Conservation (phyloP, 2,888 invertebrate genomes). For the Hyposoter didymator region DNA sequence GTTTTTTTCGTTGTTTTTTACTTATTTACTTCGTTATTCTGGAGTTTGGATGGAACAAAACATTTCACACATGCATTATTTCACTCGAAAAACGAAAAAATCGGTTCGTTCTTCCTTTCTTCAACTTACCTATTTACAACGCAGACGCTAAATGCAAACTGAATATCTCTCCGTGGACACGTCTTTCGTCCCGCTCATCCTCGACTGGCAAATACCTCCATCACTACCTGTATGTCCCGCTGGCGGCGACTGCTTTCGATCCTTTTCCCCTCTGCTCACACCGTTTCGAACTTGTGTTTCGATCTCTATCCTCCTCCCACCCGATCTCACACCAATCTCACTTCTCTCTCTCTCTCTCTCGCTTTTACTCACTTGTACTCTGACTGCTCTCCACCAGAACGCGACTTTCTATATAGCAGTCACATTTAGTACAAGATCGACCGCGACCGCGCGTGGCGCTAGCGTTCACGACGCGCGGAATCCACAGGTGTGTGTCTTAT, state of each 20-base stretch:
- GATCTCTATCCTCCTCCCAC: background rate
- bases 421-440: conserved; percentile 1
- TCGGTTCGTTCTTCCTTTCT: background rate
- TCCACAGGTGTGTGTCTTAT: conserved; percentile 45
- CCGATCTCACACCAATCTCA: background rate
- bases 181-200: conserved; percentile 80
- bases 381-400: conserved; percentile 3
- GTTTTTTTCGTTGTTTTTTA: conserved; percentile 17
- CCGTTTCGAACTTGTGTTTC: conserved; percentile 40
- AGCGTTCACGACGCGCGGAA: conserved; percentile 33
- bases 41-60: background rate
- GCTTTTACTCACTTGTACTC: conserved; percentile 3
- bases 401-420: conserved; percentile 51
- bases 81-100: conserved; percentile 21
- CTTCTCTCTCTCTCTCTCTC: conserved; percentile 23
- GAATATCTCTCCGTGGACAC: conserved; percentile 59
- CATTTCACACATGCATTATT: background rate
- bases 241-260: conserved; percentile 60
- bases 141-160: conserved; percentile 70
- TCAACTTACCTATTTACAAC: conserved; percentile 79
- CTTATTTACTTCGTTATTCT: conserved; percentile 11
- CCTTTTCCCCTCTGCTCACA: conserved; percentile 58
- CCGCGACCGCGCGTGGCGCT: conserved; percentile 32
- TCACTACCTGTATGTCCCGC: conserved; percentile 74
- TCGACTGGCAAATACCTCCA: conserved; percentile 81